These are phyloP conservation scores for Prunella strophiata DNA, from an alignment of 2,797 vertebrate genomes.

Conservation along the genomic window DNA sequence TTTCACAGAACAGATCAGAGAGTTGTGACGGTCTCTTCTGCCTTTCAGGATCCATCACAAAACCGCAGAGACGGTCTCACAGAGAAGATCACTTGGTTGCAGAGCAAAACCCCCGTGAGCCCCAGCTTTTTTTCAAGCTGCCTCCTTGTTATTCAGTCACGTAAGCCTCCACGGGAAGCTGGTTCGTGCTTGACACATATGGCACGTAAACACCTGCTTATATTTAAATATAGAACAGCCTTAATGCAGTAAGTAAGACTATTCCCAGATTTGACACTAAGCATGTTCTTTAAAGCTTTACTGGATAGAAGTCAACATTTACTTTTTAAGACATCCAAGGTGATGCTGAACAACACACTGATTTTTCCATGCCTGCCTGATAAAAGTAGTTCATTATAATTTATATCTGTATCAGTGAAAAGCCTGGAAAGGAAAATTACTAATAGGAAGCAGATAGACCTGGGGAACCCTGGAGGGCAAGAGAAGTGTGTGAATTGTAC, in stretches of 20 bases:
- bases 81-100: neutral
- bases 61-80: neutral
- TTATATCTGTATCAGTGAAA: neutral
- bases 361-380: neutral
- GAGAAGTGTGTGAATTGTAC: neutral
- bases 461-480: neutral
- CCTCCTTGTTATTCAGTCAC: neutral
- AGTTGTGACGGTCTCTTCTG: neutral
- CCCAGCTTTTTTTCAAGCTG: neutral
- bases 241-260: conserved; percentile 57
- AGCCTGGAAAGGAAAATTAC: neutral
- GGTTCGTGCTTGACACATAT: neutral
- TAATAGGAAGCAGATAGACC: neutral
- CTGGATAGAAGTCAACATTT: neutral
- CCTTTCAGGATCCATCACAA: neutral
- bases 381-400: neutral
- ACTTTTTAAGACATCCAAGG: conserved; percentile 33
- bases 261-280: conserved; percentile 59
- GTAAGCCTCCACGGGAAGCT: neutral
- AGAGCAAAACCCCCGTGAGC: neutral
- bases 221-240: conserved; percentile 60
- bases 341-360: neutral
- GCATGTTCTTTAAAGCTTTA: conserved; percentile 56
- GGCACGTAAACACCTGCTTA: conserved; percentile 66
- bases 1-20: neutral